Conservation (phyloP, 1,140 invertebrate species). For the Dysdera silvatica region DNA sequence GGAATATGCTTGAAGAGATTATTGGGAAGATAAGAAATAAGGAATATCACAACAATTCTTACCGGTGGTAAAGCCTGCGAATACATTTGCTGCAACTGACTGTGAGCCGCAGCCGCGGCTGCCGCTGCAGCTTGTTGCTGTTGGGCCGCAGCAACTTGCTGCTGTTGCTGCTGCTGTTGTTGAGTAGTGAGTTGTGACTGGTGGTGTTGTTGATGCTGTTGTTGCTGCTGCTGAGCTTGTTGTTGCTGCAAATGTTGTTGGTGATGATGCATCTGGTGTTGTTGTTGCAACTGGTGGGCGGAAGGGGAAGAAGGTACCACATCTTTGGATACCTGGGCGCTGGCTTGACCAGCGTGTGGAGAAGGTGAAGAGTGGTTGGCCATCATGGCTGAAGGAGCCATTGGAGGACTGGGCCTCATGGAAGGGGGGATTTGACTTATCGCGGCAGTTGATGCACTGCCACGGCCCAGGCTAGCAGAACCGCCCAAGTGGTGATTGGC, state of each 20-base stretch:
- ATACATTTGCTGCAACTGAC: no score
- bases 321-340: neutral
- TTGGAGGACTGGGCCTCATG: constrained; percentile 34
- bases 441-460: no score
- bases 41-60: no score
- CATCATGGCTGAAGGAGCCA: constrained; percentile 20
- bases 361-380: constrained; percentile 27
- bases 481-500: no score
- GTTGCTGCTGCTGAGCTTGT: neutral
- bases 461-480: no score
- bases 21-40: no score
- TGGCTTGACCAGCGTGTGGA: constrained; percentile 21
- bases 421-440: no score
- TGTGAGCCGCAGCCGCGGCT: no score
- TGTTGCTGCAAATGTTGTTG: neutral
- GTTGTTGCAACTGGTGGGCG: constrained; percentile 1
- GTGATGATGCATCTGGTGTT: neutral
- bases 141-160: neutral
- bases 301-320: no score
- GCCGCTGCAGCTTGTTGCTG: neutral
- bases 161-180: neutral
- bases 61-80: neutral
- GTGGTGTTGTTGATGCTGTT: constrained; percentile 1
- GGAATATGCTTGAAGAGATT: no score
- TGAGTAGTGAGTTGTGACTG: neutral